phyloP scores from a whole-genome alignment of 2,113 vertebrate genomes.

The Fulmarus glacialis region DNA sequence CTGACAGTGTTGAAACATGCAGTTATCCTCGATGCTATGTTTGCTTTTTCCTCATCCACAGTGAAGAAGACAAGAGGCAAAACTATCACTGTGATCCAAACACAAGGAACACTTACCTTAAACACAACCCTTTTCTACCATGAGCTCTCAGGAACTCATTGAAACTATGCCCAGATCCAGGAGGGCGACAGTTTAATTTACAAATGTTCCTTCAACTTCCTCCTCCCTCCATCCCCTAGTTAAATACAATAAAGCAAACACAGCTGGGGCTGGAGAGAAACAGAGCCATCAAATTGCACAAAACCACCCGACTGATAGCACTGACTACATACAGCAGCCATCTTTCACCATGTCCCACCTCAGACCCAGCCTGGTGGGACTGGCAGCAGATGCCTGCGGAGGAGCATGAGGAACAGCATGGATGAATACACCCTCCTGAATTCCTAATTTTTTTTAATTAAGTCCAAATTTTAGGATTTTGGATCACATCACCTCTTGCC shows the following conservation, averaged over 20 bases:
- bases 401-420: not conserved
- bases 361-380: not conserved
- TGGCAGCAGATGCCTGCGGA: not conserved
- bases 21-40: not conserved
- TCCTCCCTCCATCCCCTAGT: not conserved
- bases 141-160: not conserved
- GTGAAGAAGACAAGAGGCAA: not conserved
- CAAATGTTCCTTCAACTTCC: not conserved
- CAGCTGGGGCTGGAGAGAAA: not conserved
- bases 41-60: not conserved
- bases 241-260: not conserved
- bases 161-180: not conserved
- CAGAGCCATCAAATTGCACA: not conserved
- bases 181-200: not conserved
- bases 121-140: not conserved
- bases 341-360: not conserved
- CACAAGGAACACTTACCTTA: not conserved
- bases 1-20: not conserved
- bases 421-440: not conserved
- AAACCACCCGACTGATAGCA: not conserved
- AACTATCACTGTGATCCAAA: not conserved
- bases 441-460: not conserved
- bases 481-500: not conserved
- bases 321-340: not conserved
- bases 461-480: not conserved